phyloP scores from a whole-genome alignment of 23 tunicate genomes.

The Clavelina lepadiformis region DNA sequence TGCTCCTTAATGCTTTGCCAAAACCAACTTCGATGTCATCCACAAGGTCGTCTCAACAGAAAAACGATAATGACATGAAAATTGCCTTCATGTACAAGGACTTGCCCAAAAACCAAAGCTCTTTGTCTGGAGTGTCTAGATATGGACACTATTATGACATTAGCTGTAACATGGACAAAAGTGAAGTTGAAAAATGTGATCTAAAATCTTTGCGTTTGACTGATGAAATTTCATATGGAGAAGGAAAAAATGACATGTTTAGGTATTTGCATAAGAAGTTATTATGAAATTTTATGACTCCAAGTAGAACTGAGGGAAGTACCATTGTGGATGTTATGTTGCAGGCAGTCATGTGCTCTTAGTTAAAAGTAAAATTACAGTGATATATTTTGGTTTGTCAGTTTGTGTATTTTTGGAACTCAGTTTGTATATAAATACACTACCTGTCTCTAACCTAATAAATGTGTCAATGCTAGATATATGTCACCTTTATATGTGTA shows the following conservation, averaged over 20 bases:
- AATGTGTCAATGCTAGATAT: too few species aligned
- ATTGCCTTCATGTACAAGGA: constrained; percentile 79
- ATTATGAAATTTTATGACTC: too few species aligned
- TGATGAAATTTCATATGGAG: neutral
- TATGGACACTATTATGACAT: constrained; percentile 88
- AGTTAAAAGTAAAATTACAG: too few species aligned
- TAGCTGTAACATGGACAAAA: constrained; percentile 47
- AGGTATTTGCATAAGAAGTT: too few species aligned
- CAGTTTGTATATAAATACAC: too few species aligned
- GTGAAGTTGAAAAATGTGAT: constrained; percentile 14
- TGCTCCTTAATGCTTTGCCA: constrained; percentile 36
- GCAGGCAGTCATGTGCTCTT: too few species aligned
- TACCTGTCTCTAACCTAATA: too few species aligned
- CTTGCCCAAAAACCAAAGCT: constrained; percentile 30
- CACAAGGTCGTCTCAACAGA: neutral
- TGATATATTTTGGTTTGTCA: too few species aligned
- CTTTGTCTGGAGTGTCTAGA: constrained; percentile 32
- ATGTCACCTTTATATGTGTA: neutral
- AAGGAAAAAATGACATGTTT: constrained; percentile 6
- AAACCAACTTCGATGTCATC: constrained; percentile 30
- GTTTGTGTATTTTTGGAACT: too few species aligned
- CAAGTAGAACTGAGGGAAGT: too few species aligned
- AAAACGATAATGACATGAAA: constrained; percentile 54
- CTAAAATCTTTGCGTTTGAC: neutral
- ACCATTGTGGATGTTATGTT: too few species aligned